A percentile compares a stretch with the other conserved stretches of the same genome.
Evolutionary conservation across 1,140 invertebrate genomes (phyloP).

Genomic region (Globodera ellingtonae): DNA sequence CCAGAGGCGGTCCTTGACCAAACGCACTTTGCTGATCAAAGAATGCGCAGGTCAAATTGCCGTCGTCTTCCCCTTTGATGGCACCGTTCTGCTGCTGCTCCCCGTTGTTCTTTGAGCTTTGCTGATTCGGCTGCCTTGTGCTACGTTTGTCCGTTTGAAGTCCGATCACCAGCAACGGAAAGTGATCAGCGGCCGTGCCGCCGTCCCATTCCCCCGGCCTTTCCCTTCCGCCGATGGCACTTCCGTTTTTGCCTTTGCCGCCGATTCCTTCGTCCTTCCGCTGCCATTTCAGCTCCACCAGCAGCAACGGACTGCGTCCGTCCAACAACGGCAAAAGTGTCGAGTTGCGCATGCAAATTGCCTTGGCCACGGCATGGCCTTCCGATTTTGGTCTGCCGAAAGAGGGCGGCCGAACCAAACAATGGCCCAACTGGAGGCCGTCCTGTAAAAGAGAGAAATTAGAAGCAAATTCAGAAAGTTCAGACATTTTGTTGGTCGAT

Average conservation of each 20-base stretch:
- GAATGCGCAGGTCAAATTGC: constrained; percentile 51
- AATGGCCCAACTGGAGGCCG: neutral
- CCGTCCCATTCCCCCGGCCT: neutral
- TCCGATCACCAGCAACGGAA: constrained; percentile 14
- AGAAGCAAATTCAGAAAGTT: neutral
- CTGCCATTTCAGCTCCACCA: constrained; percentile 23
- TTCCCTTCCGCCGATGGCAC: neutral
- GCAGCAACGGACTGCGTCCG: constrained; percentile 33
- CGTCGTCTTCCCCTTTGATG: neutral
- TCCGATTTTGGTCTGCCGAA: constrained; percentile 7
- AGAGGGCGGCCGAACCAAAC: constrained; percentile 18
- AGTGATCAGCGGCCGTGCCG: neutral
- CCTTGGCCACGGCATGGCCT: constrained; percentile 22
- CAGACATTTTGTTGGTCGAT: neutral
- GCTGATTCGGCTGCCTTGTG: neutral
- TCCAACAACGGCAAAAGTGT: constrained; percentile 41
- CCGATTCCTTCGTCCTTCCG: constrained; percentile 13
- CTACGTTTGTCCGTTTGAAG: constrained; percentile 31
- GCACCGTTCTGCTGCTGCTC: neutral
- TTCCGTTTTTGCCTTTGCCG: constrained; percentile 10
- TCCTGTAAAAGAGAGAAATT: constrained; percentile 24
- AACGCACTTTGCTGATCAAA: constrained; percentile 44
- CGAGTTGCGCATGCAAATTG: constrained; percentile 25
- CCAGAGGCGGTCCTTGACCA: too few relatives aligned
- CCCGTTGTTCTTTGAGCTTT: neutral